Conservation (phyloP, 2,888 invertebrate species). For the Invenusta paracnida region DNA sequence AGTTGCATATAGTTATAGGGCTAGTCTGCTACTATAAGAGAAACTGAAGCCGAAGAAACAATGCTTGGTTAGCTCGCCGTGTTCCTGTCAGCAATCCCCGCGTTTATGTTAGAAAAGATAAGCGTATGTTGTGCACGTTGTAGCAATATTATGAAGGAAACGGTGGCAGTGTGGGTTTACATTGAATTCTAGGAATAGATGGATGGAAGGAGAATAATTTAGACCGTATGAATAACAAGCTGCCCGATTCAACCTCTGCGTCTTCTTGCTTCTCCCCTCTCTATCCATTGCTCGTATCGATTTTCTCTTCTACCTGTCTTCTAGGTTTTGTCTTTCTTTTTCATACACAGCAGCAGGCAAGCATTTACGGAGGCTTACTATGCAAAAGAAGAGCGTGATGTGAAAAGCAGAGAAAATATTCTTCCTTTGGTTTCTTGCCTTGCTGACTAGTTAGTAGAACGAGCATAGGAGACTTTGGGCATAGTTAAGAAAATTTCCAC, state of each 20-base stretch:
- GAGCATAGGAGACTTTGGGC: background rate
- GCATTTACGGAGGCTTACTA: background rate
- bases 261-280: background rate
- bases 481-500: background rate
- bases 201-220: background rate
- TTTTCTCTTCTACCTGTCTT: constrained; percentile 20
- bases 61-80: background rate
- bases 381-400: background rate
- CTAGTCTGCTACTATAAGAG: too few species aligned
- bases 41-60: too few species aligned
- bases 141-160: background rate
- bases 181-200: background rate
- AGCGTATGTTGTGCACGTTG: background rate
- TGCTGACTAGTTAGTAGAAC: background rate
- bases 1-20: too few species aligned
- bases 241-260: background rate
- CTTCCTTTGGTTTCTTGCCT: constrained; percentile 15
- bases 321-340: background rate
- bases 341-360: background rate
- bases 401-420: constrained; percentile 2
- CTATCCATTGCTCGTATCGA: background rate
- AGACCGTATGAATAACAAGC: background rate
- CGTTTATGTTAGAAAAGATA: background rate
- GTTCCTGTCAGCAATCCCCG: background rate
- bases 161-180: background rate